Conservation (phyloP, 2,888 invertebrate genomes). For the Bedellia somnulentella region DNA sequence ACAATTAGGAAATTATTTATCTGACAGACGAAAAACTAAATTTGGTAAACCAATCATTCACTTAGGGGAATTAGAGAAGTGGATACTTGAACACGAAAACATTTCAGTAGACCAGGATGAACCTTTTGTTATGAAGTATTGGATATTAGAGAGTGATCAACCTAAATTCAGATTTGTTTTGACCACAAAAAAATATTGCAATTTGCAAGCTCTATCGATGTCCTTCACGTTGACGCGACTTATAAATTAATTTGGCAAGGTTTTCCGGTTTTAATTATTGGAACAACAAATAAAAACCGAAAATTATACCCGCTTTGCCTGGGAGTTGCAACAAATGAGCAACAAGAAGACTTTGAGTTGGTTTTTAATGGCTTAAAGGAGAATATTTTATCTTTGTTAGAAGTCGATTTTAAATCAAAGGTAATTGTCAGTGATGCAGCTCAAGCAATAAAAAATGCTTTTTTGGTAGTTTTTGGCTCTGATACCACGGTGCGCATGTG, state of each 20-base stretch:
- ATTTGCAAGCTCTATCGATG: background rate
- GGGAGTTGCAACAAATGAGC: background rate
- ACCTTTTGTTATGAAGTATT: background rate
- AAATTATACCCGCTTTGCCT: background rate
- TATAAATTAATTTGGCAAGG: constrained; percentile 1
- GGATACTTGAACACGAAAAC: background rate
- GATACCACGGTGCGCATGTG: constrained; percentile 6
- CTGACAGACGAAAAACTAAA: background rate
- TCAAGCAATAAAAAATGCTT: constrained; percentile 10
- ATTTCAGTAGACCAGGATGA: background rate
- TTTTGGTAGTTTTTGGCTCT: constrained; percentile 9
- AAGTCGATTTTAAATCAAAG: background rate
- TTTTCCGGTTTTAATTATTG: background rate
- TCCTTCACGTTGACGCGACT: background rate
- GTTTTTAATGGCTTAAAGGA: background rate
- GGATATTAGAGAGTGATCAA: background rate
- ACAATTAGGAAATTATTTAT: background rate
- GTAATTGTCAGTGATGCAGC: constrained; percentile 8
- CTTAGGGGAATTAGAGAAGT: background rate
- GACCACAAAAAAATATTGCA: background rate
- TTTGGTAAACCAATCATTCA: background rate
- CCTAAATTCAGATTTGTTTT: background rate
- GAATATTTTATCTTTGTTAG: background rate
- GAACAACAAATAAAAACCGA: background rate
- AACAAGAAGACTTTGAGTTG: constrained; percentile 1